A percentile compares a stretch with the other conserved stretches of the same genome.
Conservation (phyloP, 1,140 invertebrate genomes). For the Solen grandis region DNA sequence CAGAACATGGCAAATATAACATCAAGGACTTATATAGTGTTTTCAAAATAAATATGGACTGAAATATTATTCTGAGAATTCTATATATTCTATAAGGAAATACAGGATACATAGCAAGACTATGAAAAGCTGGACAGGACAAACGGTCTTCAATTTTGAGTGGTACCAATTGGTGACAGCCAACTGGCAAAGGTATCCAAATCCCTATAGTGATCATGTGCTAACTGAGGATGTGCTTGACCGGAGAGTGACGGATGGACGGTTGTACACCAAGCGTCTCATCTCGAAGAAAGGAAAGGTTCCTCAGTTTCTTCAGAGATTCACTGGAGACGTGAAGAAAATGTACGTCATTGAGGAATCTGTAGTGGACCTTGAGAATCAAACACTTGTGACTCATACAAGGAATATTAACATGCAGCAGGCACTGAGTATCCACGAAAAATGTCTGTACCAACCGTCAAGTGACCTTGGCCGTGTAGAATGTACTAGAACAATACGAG, state of each 20-base stretch:
- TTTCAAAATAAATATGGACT: too few species aligned
- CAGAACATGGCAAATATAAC: too few species aligned
- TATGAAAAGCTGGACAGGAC: slow-evolving; percentile 11
- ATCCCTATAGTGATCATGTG: slow-evolving; percentile 28
- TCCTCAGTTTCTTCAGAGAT: slow-evolving; percentile 28
- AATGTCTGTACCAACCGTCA: slow-evolving; percentile 1
- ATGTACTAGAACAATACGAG: slow-evolving; percentile 13
- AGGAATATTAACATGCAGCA: slow-evolving; percentile 49
- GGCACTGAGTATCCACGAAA: slow-evolving; percentile 32
- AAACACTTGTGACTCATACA: slow-evolving; percentile 34
- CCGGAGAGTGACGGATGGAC: not conserved
- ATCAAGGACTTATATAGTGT: too few species aligned
- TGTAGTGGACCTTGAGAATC: slow-evolving; percentile 19
- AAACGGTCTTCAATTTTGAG: slow-evolving; percentile 2
- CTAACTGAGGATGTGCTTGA: slow-evolving; percentile 34
- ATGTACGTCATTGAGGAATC: slow-evolving; percentile 39
- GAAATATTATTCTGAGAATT: too few species aligned
- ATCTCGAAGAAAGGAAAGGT: slow-evolving; percentile 38
- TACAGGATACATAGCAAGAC: not conserved
- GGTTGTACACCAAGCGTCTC: slow-evolving; percentile 37
- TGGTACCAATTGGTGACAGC: slow-evolving; percentile 37
- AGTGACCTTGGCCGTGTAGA: not conserved
- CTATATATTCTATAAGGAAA: too few species aligned
- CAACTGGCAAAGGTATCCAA: slow-evolving; percentile 39
- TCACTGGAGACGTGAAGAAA: slow-evolving; percentile 26